phyloP scores from a whole-genome alignment of 2,888 invertebrate species.

The Adineta ricciae region DNA sequence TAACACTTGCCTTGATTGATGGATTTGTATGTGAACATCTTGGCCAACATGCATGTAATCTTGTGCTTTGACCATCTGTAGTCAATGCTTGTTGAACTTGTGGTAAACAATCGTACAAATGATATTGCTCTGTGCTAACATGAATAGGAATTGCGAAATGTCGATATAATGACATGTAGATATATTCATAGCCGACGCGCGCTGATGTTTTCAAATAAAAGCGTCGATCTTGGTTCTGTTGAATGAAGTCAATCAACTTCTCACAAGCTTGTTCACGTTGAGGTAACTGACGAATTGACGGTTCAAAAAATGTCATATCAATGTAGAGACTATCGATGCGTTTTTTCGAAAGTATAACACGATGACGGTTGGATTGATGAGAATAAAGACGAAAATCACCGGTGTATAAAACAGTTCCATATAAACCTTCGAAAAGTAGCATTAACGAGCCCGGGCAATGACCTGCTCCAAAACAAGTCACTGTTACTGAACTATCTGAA shows the following conservation, averaged over 20 bases:
- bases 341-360: constrained; percentile 52
- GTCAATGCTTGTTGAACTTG: constrained; percentile 56
- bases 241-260: constrained; percentile 54
- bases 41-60: constrained; percentile 56
- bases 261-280: constrained; percentile 58
- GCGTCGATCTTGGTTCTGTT: constrained; percentile 55
- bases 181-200: constrained; percentile 31
- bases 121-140: constrained; percentile 54
- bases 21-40: background rate
- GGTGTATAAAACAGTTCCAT: constrained; percentile 62
- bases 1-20: background rate
- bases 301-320: constrained; percentile 67
- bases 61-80: constrained; percentile 51
- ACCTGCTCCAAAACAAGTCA: background rate
- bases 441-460: constrained; percentile 76
- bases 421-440: constrained; percentile 63
- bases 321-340: constrained; percentile 62
- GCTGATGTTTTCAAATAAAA: constrained; percentile 33
- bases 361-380: background rate
- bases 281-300: constrained; percentile 58
- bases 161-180: constrained; percentile 23
- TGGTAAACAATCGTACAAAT: constrained; percentile 58
- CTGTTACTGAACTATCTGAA: background rate
- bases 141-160: constrained; percentile 50
- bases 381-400: constrained; percentile 64